Evolutionary conservation across 2,113 vertebrate species (phyloP).

Genomic region (Antechinus stuartii): DNA sequence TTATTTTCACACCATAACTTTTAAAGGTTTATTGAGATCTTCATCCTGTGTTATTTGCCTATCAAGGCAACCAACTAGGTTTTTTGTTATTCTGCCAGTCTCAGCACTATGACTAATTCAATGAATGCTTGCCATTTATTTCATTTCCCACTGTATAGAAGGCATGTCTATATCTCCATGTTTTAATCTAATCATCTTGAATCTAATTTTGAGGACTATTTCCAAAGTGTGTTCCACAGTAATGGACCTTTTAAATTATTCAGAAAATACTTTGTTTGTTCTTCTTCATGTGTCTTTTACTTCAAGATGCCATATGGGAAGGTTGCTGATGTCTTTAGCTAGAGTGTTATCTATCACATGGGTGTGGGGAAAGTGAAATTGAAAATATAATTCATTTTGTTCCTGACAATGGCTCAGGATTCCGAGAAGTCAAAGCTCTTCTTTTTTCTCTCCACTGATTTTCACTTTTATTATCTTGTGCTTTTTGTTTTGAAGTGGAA

Average conservation of each 20-base stretch:
- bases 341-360: neutral
- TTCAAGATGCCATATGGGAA: neutral
- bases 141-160: constrained; percentile 17
- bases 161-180: neutral
- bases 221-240: neutral
- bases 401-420: neutral
- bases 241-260: neutral
- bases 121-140: constrained; percentile 14
- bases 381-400: neutral
- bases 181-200: neutral
- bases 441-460: neutral
- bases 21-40: neutral
- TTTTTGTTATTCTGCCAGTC: neutral
- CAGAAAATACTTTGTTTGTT: neutral
- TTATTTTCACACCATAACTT: neutral
- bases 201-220: neutral
- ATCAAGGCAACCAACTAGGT: neutral
- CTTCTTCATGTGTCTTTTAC: neutral
- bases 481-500: neutral
- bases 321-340: neutral
- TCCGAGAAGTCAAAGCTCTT: neutral
- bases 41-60: constrained; percentile 7
- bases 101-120: neutral
- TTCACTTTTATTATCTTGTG: neutral
- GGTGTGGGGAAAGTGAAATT: neutral